Conservation (phyloP, 2,888 invertebrate genomes). For the Sussaba pulchella region DNA sequence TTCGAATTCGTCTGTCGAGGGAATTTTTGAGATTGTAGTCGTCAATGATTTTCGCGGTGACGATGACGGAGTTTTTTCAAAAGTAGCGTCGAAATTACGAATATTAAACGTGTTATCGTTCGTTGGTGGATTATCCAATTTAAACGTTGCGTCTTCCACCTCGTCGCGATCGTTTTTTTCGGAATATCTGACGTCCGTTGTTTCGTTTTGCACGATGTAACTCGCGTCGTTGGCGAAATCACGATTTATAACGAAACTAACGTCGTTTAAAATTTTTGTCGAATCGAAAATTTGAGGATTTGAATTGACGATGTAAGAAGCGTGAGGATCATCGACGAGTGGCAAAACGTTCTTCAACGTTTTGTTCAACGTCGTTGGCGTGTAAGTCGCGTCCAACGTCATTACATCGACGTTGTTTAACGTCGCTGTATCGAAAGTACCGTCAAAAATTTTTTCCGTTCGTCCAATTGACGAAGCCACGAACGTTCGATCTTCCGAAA, state of each 20-base stretch:
- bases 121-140: not conserved
- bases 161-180: conserved; percentile 9
- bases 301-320: conserved; percentile 56
- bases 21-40: too few species aligned
- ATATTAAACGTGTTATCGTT: conserved; percentile 41
- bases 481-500: conserved; percentile 47
- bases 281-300: not conserved
- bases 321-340: conserved; percentile 59
- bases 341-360: conserved; percentile 31
- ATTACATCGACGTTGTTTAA: not conserved
- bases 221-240: conserved; percentile 19
- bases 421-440: conserved; percentile 29
- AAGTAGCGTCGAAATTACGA: conserved; percentile 43
- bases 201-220: conserved; percentile 1
- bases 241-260: conserved; percentile 37
- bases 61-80: conserved; percentile 20
- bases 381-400: conserved; percentile 51
- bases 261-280: conserved; percentile 21
- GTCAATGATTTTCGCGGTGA: conserved; percentile 18
- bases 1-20: too few species aligned
- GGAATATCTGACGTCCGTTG: conserved; percentile 25
- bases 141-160: conserved; percentile 16
- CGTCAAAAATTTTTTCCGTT: conserved; percentile 15
- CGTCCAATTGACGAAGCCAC: not conserved
- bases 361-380: conserved; percentile 19